Conservation (phyloP, 2,888 invertebrate genomes). For the Nomada ruficornis region DNA sequence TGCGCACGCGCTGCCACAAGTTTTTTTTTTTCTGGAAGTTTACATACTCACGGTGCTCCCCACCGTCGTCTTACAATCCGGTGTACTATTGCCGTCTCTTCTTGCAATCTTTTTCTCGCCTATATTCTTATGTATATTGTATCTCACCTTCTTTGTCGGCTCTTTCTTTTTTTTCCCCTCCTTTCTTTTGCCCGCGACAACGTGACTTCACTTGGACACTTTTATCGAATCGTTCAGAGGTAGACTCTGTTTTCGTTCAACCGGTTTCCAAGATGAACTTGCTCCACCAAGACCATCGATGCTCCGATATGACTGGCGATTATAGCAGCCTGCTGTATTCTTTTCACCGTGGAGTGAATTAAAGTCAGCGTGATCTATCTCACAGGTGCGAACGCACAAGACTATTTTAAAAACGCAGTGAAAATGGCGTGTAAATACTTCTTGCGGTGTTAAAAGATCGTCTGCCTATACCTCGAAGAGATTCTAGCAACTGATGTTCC, state of each 20-base stretch:
- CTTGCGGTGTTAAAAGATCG: neutral
- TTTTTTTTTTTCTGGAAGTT: conserved; percentile 56
- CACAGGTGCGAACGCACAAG: neutral
- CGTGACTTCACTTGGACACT: conserved; percentile 8
- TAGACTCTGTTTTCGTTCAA: conserved; percentile 8
- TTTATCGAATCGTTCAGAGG: neutral
- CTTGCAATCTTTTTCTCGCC: neutral
- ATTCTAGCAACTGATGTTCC: conserved; percentile 62
- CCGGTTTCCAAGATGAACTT: conserved; percentile 31
- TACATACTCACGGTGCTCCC: conserved; percentile 68
- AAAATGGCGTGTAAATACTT: neutral
- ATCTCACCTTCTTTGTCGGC: neutral
- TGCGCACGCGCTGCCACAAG: conserved; percentile 65
- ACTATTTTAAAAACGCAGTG: neutral
- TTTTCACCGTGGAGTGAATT: neutral
- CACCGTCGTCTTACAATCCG: conserved; percentile 47
- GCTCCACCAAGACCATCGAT: neutral
- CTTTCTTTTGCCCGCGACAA: neutral
- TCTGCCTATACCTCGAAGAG: conserved; percentile 30
- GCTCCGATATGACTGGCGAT: neutral
- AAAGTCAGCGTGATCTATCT: neutral
- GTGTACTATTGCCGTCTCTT: conserved; percentile 25
- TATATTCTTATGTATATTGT: neutral
- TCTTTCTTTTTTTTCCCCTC: neutral
- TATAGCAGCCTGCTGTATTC: neutral